Percentiles rank a stretch among this genome's conserved stretches.
These are phyloP conservation scores for Oxyruncus cristatus DNA, from an alignment of 2,113 vertebrate species.

Conservation along the genomic window DNA sequence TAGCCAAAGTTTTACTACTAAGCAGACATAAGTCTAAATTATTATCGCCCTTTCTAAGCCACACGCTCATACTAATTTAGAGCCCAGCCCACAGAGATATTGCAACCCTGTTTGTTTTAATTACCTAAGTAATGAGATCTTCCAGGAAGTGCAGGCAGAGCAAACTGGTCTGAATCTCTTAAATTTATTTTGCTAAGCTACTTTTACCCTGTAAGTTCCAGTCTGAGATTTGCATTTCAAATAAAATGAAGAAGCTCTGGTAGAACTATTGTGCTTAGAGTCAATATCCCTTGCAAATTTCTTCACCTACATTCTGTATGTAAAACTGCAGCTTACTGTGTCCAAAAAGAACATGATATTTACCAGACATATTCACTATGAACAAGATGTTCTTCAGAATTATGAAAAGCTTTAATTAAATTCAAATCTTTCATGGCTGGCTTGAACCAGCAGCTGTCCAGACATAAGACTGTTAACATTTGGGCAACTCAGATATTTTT, in stretches of 20 bases:
- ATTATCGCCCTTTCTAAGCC: constrained; percentile 42
- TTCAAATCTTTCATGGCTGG: neutral
- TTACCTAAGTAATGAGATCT: constrained; percentile 44
- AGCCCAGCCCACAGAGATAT: constrained; percentile 65
- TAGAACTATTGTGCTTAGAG: neutral
- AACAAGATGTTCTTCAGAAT: neutral
- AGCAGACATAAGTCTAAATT: neutral
- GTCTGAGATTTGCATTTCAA: constrained; percentile 47
- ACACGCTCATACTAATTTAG: constrained; percentile 6
- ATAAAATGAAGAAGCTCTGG: neutral
- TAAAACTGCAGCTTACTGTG: neutral
- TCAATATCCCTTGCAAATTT: constrained; percentile 12
- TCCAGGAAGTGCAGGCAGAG: constrained; percentile 48
- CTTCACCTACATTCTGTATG: neutral
- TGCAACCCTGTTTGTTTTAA: constrained; percentile 30
- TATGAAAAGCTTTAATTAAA: neutral
- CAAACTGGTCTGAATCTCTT: neutral
- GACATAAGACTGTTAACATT: neutral
- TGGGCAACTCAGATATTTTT: neutral
- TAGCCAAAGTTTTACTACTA: neutral
- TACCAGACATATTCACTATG: neutral
- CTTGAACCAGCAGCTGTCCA: neutral
- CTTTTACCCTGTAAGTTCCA: neutral
- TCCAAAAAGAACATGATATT: neutral
- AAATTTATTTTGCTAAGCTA: neutral